Conservation (phyloP, 2,888 invertebrate genomes). For the Brachypterus glaber region DNA sequence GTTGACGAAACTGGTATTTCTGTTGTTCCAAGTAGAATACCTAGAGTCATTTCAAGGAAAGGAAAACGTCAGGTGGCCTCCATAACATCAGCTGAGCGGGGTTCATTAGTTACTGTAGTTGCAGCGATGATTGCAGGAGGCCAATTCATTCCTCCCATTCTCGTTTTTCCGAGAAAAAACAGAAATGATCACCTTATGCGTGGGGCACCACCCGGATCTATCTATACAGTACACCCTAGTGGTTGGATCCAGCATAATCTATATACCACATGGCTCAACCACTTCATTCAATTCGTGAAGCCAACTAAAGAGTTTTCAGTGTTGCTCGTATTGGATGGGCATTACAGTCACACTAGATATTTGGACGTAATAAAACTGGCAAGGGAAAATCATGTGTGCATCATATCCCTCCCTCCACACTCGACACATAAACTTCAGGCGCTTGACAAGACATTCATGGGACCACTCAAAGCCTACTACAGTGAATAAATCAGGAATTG, state of each 20-base stretch:
- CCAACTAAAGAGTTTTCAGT: slow-evolving; percentile 19
- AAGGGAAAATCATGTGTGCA: slow-evolving; percentile 28
- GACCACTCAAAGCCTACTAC: slow-evolving; percentile 31
- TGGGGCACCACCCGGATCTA: slow-evolving; percentile 27
- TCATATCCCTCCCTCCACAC: slow-evolving; percentile 30
- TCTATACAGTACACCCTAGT: slow-evolving; percentile 19
- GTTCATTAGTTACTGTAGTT: slow-evolving; percentile 26
- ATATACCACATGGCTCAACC: slow-evolving; percentile 30
- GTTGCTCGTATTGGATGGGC: slow-evolving; percentile 18
- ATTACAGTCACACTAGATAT: slow-evolving; percentile 12
- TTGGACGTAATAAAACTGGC: slow-evolving; percentile 25
- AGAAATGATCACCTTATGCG: slow-evolving; percentile 28
- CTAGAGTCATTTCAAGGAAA: slow-evolving; percentile 7
- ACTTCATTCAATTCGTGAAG: slow-evolving; percentile 21
- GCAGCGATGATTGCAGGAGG: slow-evolving; percentile 29
- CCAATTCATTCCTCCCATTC: slow-evolving; percentile 29
- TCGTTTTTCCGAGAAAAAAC: slow-evolving; percentile 31
- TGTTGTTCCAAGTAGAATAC: slow-evolving; percentile 26
- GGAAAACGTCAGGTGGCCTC: slow-evolving; percentile 10
- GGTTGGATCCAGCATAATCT: slow-evolving; percentile 29
- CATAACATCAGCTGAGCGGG: slow-evolving; percentile 19
- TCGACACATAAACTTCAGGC: slow-evolving; percentile 31
- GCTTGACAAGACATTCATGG: slow-evolving; percentile 29
- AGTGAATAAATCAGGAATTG: slow-evolving; percentile 21
- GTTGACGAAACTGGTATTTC: slow-evolving; percentile 34